Conservation (phyloP, 2,113 vertebrate species). For the Gallinago paraguaiae region DNA sequence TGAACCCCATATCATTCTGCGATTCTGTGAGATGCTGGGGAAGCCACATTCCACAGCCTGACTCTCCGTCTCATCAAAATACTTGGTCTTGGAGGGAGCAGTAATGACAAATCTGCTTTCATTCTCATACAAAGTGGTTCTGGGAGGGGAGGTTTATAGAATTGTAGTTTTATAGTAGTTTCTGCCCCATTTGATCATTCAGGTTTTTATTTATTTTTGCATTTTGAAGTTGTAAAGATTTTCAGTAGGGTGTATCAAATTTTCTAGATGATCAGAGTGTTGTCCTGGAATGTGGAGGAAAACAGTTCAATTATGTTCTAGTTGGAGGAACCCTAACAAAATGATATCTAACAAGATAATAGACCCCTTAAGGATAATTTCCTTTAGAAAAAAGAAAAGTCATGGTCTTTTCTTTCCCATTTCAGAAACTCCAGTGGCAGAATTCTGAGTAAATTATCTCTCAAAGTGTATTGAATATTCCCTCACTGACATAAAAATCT, state of each 20-base stretch:
- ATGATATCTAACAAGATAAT: neutral
- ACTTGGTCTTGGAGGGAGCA: neutral
- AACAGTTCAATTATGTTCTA: neutral
- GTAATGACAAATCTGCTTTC: neutral
- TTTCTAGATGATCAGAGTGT: neutral
- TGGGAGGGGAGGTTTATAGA: neutral
- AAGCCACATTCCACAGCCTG: accelerated
- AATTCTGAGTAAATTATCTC: neutral
- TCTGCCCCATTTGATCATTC: neutral
- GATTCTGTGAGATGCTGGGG: too few relatives aligned
- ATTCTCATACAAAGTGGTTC: neutral
- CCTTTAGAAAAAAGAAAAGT: neutral
- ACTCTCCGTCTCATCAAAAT: neutral
- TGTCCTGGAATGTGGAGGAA: neutral
- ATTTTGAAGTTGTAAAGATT: neutral
- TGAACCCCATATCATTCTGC: neutral
- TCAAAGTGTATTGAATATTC: neutral
- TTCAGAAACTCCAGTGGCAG: neutral
- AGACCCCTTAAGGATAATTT: neutral
- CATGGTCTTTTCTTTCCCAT: neutral
- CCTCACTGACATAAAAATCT: neutral
- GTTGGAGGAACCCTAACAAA: neutral
- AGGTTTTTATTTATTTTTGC: neutral
- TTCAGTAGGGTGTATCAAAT: neutral
- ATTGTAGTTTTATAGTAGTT: neutral